These are phyloP conservation scores for Oxyteleia sp. DNA, from an alignment of 2,888 invertebrate genomes.

Conservation along the genomic window DNA sequence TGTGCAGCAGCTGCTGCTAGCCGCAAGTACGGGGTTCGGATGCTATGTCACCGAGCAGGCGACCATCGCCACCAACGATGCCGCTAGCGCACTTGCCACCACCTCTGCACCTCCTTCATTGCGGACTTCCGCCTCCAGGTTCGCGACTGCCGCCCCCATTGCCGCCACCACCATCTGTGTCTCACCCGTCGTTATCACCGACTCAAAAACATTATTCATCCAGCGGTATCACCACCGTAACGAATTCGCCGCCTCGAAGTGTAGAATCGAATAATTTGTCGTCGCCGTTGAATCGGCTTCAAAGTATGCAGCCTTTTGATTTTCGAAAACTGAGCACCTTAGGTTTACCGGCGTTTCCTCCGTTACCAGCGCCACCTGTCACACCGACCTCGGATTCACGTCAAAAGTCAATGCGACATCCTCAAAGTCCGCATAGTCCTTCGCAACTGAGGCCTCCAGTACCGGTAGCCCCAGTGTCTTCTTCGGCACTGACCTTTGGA, in stretches of 20 bases:
- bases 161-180: conserved; percentile 84
- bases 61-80: conserved; percentile 90
- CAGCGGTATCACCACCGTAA: conserved; percentile 81
- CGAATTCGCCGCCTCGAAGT: conserved; percentile 90
- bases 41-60: conserved; percentile 92
- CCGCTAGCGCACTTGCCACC: conserved; percentile 87
- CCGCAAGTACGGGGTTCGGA: conserved; percentile 88
- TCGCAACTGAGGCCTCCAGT: conserved; percentile 83
- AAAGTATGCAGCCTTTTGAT: conserved; percentile 98
- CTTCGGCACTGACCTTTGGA: conserved; percentile 83
- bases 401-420: conserved; percentile 77
- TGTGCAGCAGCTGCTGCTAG: conserved; percentile 90
- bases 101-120: conserved; percentile 85
- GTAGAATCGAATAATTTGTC: conserved; percentile 86
- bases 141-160: conserved; percentile 87
- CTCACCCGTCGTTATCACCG: conserved; percentile 88
- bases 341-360: conserved; percentile 89
- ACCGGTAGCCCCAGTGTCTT: conserved; percentile 84
- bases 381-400: conserved; percentile 69
- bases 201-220: conserved; percentile 88
- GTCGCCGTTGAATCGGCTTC: conserved; percentile 95
- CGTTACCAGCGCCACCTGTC: conserved; percentile 78
- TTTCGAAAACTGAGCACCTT: conserved; percentile 93
- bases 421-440: conserved; percentile 83
- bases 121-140: conserved; percentile 87